Evolutionary conservation across 2,888 invertebrate genomes (phyloP), one percentile per base, ranked within the genome.

Genomic region (Troides aeacus): DNA sequence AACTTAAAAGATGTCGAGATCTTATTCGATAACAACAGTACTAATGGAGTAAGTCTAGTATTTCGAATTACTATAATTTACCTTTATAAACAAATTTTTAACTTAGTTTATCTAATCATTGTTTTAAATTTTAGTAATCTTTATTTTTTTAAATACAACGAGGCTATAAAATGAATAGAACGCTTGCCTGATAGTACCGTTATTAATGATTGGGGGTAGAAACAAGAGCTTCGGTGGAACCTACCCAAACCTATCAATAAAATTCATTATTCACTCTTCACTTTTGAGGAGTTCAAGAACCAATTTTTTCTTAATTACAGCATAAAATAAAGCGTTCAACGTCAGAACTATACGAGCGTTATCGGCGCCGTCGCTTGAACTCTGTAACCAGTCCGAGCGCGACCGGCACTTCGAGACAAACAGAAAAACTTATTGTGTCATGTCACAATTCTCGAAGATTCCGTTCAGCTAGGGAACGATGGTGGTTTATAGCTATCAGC

Each of bases 401-500:
- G 39, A 53, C 50, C n/a, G 75, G 72, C 30, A 74, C 72, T 21
- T 65, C 75, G 69, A 60, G 76, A 36, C 75, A 76, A 4, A 80
- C 73, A 0, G 89, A 89, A 70, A 82, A 79, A 6, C 81, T 93
- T 7, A 73, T 93, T 3, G 93, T 95, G 0, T 89, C 93, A 6
- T 96, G 96, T 76, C 94, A 94, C 75, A 95, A 95, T 78, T 93
- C 95, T 0, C 90, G 97, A 66, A 92, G 94, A 67, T 98, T 98
- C 84, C 89, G 95, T 5, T 97, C 97, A 0, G 94, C 96, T 0
- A 93, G 98, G 65, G 97, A 97, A 80, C 89, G 98, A 42, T 99
- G 98, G 98, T 99, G 99, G 98, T 99, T 97, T 79, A 94, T 99
- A 50, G 98, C 97, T 1, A 89, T 97, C 53, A 96, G 96, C 73